Base-by-base conservation (phyloP, 1,140 invertebrate species). In the Capitella teleta region DNA sequence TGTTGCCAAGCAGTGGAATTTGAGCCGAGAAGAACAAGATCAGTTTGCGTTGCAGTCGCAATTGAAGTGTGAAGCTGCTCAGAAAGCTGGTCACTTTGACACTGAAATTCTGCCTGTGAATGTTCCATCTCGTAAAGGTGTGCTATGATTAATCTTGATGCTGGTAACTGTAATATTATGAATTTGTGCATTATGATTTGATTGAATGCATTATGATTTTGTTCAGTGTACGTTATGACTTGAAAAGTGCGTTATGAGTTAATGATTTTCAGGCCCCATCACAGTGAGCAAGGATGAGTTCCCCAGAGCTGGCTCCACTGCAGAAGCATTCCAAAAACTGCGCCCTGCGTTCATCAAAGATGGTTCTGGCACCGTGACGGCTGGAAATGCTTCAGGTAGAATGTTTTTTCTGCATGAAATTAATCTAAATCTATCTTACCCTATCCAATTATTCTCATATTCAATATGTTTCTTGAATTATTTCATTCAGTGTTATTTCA, bases 21-120 rank as follows among this genome's bases (percentile, higher is more conserved):
- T 91, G 37, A 77, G 75, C 18, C 75, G 86, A 57, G 72, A 81
- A 64, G 79, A 82, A 19, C 88, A 92, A 71, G 87, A 91, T 62
- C 60, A 74, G 28, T 86, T 78, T 74, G 83, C 87, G 0, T 61
- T 76, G 0, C 60, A 73, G 43, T 89, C 85, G n/a, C 86, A 91
- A 63, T 70, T 76, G 44, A 82, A 79, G 64, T 77, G 80, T 38
- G 79, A 80, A 55, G 56, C 53, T 28, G 84, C 87, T 1, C 77
- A 81, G 54, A 71, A 76, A 48, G 69, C 68, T 47, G 82, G 82
- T 6, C 66, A 76, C 57, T 91, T 91, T 62, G 66, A 77, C 12
- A 54, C 61, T 34, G 72, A 74, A 60, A 71, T 73, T 40, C 57
- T 64, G 28, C 60, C 68, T 36, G 67, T 74, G 3, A 44, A 51